Conservation (phyloP, 2,888 invertebrate species). For the Pandemis cinnamomeana region DNA sequence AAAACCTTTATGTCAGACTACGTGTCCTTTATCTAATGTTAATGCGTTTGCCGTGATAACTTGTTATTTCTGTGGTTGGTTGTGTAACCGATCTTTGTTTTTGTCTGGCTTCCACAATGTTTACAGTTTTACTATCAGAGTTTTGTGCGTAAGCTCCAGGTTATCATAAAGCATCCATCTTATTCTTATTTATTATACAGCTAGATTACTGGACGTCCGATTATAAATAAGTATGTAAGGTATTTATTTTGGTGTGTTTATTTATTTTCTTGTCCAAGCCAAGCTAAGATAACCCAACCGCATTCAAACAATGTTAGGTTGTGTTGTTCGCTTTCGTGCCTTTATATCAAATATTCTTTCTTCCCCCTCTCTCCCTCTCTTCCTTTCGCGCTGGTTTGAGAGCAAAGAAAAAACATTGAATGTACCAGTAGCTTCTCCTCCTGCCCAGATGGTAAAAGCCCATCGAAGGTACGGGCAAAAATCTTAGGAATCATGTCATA, state of each 20-base stretch:
- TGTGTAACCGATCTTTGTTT: conserved; percentile 45
- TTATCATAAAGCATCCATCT: conserved; percentile 53
- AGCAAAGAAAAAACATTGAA: no score
- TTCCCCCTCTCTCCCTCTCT: background rate
- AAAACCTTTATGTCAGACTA: conserved; percentile 20
- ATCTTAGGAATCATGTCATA: no score
- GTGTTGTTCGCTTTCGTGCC: background rate
- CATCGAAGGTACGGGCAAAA: no score
- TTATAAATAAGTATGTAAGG: conserved; percentile 9
- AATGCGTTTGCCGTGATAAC: conserved; percentile 44
- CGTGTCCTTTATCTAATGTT: conserved; percentile 18
- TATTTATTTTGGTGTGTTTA: conserved; percentile 3
- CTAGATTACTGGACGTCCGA: conserved; percentile 21
- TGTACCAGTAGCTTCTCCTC: no score
- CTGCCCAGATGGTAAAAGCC: no score
- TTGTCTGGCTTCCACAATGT: conserved; percentile 42
- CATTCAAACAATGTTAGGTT: no score
- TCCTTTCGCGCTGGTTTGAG: no score
- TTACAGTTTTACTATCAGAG: conserved; percentile 43
- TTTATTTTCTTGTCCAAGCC: background rate
- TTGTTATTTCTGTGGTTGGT: conserved; percentile 51
- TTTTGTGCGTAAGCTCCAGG: conserved; percentile 57
- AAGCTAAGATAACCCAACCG: background rate
- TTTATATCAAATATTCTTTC: background rate
- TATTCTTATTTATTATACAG: conserved; percentile 36